Base-by-base conservation (phyloP, 2,113 vertebrate genomes). In the Poecilia latipinna region DNA sequence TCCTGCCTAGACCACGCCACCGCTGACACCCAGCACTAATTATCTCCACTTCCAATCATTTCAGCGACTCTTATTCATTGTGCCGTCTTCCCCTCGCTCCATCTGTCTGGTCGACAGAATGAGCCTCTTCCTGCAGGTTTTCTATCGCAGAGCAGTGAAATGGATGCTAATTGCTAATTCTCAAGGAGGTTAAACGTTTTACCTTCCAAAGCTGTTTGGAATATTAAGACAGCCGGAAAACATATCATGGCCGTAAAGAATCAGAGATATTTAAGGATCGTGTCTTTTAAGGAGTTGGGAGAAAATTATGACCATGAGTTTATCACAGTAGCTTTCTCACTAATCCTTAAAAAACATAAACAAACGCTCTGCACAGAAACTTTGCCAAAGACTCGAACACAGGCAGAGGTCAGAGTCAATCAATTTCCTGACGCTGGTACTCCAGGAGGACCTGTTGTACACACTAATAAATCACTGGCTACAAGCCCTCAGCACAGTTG, bases 391-490 rank as follows among this genome's bases (percentile, higher is more conserved):
- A 70, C 51, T 44, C 54, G 11, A 65, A 74, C 63, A 62, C 60
- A 65, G 26, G 42, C 67, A 77, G 72, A 82, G 85, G 85, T 85
- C 86, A 78, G 64, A 84, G 80, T 65, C 79, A 72, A 89, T 91
- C 82, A 65, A 85, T 88, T 82, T 80, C 70, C 48, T 80, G 74
- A 61, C 80, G 69, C 63, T 68, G 72, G 64, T 82, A 28, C 71
- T 72, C 70, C 64, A 24, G 71, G 63, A 83, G 79, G 68, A 86
- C 54, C 68, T 32, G 72, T 68, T 61, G 72, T 67, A 79, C 32
- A 44, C 75, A 79, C 74, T 67, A 83, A 86, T 91, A 90, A 84
- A 91, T 90, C 78, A 77, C 65, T 26, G 62, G 72, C 66, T 88
- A 82, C 87, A 74, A 83, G 76, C 80, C 64, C 67, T 82, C 64